phyloP scores from a whole-genome alignment of 2,888 invertebrate species.

The Amphiduros pacificus region DNA sequence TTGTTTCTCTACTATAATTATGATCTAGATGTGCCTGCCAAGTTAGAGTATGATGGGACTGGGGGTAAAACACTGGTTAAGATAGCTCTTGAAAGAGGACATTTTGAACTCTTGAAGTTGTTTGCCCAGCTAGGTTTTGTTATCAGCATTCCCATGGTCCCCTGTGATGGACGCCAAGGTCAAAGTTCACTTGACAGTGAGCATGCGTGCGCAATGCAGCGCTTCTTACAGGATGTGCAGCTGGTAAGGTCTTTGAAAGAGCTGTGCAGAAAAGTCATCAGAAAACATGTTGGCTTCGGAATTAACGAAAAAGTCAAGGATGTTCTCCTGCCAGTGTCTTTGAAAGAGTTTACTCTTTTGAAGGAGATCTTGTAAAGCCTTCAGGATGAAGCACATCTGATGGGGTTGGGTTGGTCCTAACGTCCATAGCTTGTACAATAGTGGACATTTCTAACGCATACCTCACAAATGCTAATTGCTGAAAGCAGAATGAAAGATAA shows the following conservation, averaged over 20 bases:
- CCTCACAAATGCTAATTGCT: no score
- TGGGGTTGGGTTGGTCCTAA: no score
- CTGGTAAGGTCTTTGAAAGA: conserved; percentile 52
- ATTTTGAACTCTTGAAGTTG: conserved; percentile 53
- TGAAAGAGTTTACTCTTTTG: conserved; percentile 54
- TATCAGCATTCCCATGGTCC: conserved; percentile 17
- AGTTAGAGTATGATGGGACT: conserved; percentile 51
- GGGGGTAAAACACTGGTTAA: conserved; percentile 39
- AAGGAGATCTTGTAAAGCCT: conserved; percentile 38
- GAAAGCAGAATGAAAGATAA: no score
- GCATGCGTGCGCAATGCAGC: conserved; percentile 43
- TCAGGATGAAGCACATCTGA: not conserved
- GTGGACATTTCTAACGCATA: no score
- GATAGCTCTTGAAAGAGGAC: conserved; percentile 53
- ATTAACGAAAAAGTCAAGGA: conserved; percentile 46
- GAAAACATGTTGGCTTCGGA: conserved; percentile 51
- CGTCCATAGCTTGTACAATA: no score
- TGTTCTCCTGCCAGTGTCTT: conserved; percentile 50
- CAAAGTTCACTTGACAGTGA: conserved; percentile 41
- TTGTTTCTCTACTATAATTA: conserved; percentile 56
- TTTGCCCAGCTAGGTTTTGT: conserved; percentile 52
- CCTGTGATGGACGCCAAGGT: conserved; percentile 2
- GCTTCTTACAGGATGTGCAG: conserved; percentile 47
- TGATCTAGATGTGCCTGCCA: conserved; percentile 55
- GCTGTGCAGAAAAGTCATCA: conserved; percentile 53